Percentiles rank a stretch among this genome's conserved stretches.
These are phyloP conservation scores for Tokudaia muenninki DNA, from an alignment of 2,797 vertebrate genomes.

Conservation along the genomic window DNA sequence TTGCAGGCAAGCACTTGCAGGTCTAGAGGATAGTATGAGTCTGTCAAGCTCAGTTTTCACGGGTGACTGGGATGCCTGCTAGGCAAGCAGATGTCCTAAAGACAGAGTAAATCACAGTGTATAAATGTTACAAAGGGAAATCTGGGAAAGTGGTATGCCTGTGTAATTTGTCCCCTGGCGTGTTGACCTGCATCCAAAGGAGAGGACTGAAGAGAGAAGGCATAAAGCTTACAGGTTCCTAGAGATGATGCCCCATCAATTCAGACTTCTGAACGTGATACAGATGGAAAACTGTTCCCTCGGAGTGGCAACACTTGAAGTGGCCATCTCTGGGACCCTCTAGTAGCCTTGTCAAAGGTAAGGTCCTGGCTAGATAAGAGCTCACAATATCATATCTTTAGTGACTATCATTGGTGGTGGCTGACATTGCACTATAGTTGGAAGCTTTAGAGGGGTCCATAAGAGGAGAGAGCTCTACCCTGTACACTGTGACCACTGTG, in stretches of 20 bases:
- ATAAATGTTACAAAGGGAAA: background rate
- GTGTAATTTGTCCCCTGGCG: background rate
- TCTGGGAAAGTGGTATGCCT: background rate
- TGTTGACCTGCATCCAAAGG: background rate
- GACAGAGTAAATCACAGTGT: background rate
- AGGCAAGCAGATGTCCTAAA: background rate
- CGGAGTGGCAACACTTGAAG: background rate
- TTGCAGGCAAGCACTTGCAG: background rate
- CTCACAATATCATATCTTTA: background rate
- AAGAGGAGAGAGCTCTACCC: background rate
- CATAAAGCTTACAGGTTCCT: background rate
- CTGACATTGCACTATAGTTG: background rate
- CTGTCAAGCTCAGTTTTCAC: background rate
- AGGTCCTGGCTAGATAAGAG: background rate
- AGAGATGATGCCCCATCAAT: background rate
- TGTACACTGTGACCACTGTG: background rate
- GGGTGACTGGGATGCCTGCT: background rate
- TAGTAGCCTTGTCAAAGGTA: too few species aligned
- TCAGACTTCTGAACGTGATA: background rate
- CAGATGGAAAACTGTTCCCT: background rate
- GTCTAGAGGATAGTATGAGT: background rate
- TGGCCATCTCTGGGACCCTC: background rate
- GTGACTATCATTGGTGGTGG: background rate
- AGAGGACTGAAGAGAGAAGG: background rate
- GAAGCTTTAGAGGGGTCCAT: background rate